Percentiles rank a stretch among this genome's conserved stretches.
These are phyloP conservation scores for Hartigia nigra DNA, from an alignment of 2,888 invertebrate genomes.

Conservation along the genomic window DNA sequence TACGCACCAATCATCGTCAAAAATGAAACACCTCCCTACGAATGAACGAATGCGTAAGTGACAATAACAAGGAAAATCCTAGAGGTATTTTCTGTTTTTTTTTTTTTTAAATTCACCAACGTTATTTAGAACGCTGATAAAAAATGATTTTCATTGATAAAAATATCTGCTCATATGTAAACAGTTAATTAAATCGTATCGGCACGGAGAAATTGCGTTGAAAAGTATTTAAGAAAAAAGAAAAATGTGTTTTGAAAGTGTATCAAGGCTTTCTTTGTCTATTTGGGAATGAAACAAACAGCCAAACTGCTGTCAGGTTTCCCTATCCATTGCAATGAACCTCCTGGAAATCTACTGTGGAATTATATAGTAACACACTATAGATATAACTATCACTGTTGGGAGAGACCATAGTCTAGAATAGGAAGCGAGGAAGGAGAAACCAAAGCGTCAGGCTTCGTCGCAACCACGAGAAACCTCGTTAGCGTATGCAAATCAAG, in stretches of 20 bases:
- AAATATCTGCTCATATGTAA: too few relatives aligned
- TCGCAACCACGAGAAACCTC: slow-evolving; percentile 59
- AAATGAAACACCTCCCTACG: background rate
- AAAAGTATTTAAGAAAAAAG: background rate
- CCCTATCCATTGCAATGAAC: background rate
- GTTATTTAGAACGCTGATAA: too few relatives aligned
- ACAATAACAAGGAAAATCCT: background rate
- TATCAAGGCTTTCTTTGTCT: background rate
- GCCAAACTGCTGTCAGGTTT: background rate
- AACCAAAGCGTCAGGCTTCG: slow-evolving; percentile 38
- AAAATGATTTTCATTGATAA: background rate
- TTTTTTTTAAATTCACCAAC: background rate
- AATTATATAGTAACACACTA: background rate
- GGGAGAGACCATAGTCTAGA: slow-evolving; percentile 17
- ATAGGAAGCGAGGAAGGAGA: slow-evolving; percentile 42
- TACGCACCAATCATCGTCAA: background rate
- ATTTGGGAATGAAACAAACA: background rate
- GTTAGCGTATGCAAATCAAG: slow-evolving; percentile 63
- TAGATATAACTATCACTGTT: background rate
- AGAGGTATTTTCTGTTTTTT: background rate
- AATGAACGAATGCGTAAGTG: background rate
- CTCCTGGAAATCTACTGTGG: background rate
- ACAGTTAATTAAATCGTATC: too few relatives aligned
- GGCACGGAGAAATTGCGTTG: background rate
- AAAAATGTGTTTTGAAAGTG: background rate